Conservation (phyloP, 1,140 invertebrate genomes). For the Drosophila simulans region DNA sequence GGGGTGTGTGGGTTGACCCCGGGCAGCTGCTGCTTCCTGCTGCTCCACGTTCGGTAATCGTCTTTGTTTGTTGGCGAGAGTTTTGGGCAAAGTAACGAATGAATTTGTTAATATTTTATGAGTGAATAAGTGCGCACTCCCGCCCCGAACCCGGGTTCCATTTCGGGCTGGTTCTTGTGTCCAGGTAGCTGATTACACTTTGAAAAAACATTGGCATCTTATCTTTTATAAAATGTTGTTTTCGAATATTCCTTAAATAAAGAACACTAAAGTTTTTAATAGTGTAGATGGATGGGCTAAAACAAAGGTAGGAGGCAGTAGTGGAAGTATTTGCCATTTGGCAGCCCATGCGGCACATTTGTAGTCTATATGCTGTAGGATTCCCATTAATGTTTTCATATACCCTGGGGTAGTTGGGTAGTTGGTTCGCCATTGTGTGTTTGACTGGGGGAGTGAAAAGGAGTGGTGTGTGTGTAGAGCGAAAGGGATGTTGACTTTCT, state of each 20-base stretch:
- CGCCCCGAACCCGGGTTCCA: constrained; percentile 32
- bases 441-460: background rate
- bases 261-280: background rate
- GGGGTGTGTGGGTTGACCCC: constrained; percentile 25
- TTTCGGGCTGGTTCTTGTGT: constrained; percentile 37
- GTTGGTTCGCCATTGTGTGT: constrained; percentile 9
- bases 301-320: constrained; percentile 20
- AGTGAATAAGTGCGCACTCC: constrained; percentile 82
- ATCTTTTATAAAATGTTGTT: too few relatives aligned
- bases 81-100: constrained; percentile 82
- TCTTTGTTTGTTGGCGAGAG: constrained; percentile 78
- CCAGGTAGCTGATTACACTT: constrained; percentile 32
- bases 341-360: constrained; percentile 79
- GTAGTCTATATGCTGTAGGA: constrained; percentile 78
- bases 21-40: constrained; percentile 59
- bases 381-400: constrained; percentile 77
- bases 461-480: background rate
- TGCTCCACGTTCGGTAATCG: constrained; percentile 60
- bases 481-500: constrained; percentile 8
- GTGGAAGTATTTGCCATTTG: constrained; percentile 78
- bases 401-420: constrained; percentile 25
- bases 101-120: constrained; percentile 84
- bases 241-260: too few relatives aligned
- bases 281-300: constrained; percentile 19
- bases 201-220: background rate